Percentiles rank a stretch among this genome's conserved stretches.
phyloP scores from a whole-genome alignment of 2,797 vertebrate species.

The Salmo trutta region DNA sequence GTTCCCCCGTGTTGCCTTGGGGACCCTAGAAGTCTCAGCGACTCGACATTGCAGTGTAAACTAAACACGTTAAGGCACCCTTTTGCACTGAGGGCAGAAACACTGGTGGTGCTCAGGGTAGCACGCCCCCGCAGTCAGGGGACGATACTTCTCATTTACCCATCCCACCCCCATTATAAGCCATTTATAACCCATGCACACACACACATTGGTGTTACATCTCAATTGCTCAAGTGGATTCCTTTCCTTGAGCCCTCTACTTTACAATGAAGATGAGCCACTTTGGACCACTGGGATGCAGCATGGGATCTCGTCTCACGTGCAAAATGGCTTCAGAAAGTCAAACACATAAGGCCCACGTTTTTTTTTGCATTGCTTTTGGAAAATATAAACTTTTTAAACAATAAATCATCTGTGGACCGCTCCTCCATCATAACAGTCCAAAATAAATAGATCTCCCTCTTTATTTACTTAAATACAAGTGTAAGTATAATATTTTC shows the following conservation, averaged over 20 bases:
- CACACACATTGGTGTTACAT: slow-evolving; percentile 44
- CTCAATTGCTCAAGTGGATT: slow-evolving; percentile 49
- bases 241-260: slow-evolving; percentile 67
- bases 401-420: slow-evolving; percentile 69
- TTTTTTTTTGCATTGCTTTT: slow-evolving; percentile 73
- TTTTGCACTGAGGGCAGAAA: slow-evolving; percentile 77
- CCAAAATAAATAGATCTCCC: slow-evolving; percentile 80
- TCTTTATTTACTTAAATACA: slow-evolving; percentile 76
- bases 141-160: slow-evolving; percentile 41
- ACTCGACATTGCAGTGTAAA: slow-evolving; percentile 72
- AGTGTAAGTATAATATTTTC: slow-evolving; percentile 67
- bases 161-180: slow-evolving; percentile 47
- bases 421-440: slow-evolving; percentile 63
- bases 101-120: slow-evolving; percentile 67
- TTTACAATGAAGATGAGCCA: slow-evolving; percentile 43
- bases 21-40: slow-evolving; percentile 65
- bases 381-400: slow-evolving; percentile 59
- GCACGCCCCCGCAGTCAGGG: slow-evolving; percentile 44
- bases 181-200: slow-evolving; percentile 58
- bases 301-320: slow-evolving; percentile 65
- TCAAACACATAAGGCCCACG: slow-evolving; percentile 85
- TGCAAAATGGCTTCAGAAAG: slow-evolving; percentile 89
- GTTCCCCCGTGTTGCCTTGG: slow-evolving; percentile 73
- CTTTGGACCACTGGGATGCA: slow-evolving; percentile 48
- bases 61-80: slow-evolving; percentile 84